Conservation (phyloP, 2,113 vertebrate genomes). For the Perccottus glenii region DNA sequence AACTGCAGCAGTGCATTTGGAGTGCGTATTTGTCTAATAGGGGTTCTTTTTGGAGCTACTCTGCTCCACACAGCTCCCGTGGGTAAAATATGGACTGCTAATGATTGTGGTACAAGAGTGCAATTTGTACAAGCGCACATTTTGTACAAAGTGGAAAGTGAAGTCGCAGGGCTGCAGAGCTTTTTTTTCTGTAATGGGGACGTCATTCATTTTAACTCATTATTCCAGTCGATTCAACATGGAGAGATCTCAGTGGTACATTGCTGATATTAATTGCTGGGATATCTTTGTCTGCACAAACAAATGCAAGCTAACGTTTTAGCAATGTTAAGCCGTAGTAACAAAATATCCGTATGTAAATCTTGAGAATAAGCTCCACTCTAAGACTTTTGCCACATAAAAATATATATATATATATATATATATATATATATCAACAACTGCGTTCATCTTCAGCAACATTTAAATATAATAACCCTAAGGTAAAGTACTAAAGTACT, state of each 20-base stretch:
- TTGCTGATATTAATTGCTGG: too few relatives aligned
- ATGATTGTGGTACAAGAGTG: conserved; percentile 51
- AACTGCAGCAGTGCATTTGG: conserved; percentile 39
- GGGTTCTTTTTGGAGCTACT: conserved; percentile 30
- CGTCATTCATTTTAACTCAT: conserved; percentile 44
- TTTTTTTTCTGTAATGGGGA: conserved; percentile 19
- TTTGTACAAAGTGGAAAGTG: conserved; percentile 21
- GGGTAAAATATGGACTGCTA: conserved; percentile 58
- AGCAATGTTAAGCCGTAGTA: too few relatives aligned
- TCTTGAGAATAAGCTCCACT: too few relatives aligned
- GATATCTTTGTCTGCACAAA: too few relatives aligned
- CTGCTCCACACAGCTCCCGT: conserved; percentile 39
- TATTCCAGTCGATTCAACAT: conserved; percentile 46
- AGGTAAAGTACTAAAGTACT: neutral
- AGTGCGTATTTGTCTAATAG: conserved; percentile 50
- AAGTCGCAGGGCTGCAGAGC: conserved; percentile 21
- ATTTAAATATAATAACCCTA: neutral
- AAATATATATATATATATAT: too few relatives aligned
- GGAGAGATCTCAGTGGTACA: conserved; percentile 17
- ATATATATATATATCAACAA: too few relatives aligned
- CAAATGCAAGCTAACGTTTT: too few relatives aligned
- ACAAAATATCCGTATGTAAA: too few relatives aligned
- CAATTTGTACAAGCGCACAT: conserved; percentile 56
- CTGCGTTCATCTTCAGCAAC: too few relatives aligned
- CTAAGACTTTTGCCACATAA: too few relatives aligned